A percentile compares a stretch with the other conserved stretches of the same genome.
Evolutionary conservation across 1,140 invertebrate genomes (phyloP).

Genomic region (Trachelipus rathkii): DNA sequence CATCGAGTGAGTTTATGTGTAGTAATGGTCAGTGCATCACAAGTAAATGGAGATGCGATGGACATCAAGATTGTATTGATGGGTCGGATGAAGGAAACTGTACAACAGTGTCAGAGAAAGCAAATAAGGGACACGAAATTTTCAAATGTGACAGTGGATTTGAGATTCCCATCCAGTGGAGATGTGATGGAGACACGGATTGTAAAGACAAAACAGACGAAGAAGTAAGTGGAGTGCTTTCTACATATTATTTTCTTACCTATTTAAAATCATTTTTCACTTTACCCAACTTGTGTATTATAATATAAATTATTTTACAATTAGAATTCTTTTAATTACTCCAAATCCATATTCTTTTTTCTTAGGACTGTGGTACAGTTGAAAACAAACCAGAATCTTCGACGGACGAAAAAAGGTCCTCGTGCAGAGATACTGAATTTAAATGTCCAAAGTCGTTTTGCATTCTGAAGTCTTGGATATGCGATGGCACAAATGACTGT

Average conservation of each 20-base stretch:
- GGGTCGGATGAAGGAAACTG: constrained; percentile 50
- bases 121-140: constrained; percentile 64
- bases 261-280: too few species aligned
- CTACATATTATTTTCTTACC: too few species aligned
- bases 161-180: constrained; percentile 77
- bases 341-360: too few species aligned
- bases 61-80: constrained; percentile 61
- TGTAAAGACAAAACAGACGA: constrained; percentile 79
- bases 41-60: constrained; percentile 67
- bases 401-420: neutral
- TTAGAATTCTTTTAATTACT: too few species aligned
- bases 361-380: too few species aligned
- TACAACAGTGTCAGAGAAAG: neutral
- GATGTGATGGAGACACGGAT: constrained; percentile 74
- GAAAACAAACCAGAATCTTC: too few species aligned
- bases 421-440: constrained; percentile 48
- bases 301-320: too few species aligned
- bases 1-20: constrained; percentile 48
- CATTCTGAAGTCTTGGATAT: constrained; percentile 46
- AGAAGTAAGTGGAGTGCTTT: constrained; percentile 49
- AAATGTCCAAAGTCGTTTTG: constrained; percentile 51
- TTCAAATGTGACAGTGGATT: constrained; percentile 61
- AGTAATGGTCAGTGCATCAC: constrained; percentile 47
- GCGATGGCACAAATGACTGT: constrained; percentile 50
- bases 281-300: too few species aligned